Evolutionary conservation across 2,797 vertebrate species (phyloP).

Genomic region (Diplodus puntazzo): DNA sequence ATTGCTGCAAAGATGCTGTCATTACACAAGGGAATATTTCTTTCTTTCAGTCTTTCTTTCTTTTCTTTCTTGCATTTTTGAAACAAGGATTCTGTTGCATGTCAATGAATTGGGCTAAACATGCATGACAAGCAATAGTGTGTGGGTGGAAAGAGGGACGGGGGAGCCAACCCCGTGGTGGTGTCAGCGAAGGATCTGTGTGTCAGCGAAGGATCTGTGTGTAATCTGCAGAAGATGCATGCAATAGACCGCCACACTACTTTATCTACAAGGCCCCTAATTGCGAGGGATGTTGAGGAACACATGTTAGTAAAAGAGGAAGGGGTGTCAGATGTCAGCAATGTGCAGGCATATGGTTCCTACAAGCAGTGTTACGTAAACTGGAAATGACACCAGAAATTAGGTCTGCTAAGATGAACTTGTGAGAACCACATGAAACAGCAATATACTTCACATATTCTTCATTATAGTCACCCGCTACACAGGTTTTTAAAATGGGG

Average conservation of each 20-base stretch:
- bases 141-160: conserved; percentile 47
- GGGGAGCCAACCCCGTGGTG: conserved; percentile 52
- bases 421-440: not conserved
- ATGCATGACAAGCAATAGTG: conserved; percentile 74
- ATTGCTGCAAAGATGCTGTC: conserved; percentile 60
- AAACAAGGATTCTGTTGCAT: conserved; percentile 70
- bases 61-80: conserved; percentile 16
- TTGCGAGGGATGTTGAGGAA: conserved; percentile 74
- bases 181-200: conserved; percentile 71
- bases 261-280: conserved; percentile 79
- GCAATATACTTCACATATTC: not conserved
- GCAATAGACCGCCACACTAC: conserved; percentile 54
- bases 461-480: not conserved
- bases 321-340: conserved; percentile 79
- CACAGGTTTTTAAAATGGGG: not conserved
- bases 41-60: not conserved
- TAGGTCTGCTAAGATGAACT: conserved; percentile 30
- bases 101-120: conserved; percentile 74
- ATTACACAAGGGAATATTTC: conserved; percentile 56
- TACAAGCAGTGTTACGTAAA: conserved; percentile 63
- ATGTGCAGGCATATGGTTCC: conserved; percentile 69
- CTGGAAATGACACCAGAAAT: conserved; percentile 65
- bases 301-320: conserved; percentile 81
- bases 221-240: conserved; percentile 72
- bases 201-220: conserved; percentile 70